Evolutionary conservation across 2,113 vertebrate species (phyloP).

Genomic region (Brachirus orientalis): DNA sequence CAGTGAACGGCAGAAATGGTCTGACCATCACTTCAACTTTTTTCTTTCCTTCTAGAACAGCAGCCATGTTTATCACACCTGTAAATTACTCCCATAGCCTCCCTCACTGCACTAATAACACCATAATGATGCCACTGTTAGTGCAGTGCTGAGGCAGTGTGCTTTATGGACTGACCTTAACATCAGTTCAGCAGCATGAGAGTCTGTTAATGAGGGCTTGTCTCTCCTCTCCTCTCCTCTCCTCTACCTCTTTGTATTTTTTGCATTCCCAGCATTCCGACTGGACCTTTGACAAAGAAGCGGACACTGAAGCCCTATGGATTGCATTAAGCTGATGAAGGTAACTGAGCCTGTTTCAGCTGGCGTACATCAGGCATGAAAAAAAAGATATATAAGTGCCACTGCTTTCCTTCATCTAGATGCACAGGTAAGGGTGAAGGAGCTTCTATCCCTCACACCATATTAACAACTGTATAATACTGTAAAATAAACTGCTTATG

Average conservation of each 20-base stretch:
- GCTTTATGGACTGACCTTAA: conserved; percentile 72
- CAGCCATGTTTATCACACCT: conserved; percentile 61
- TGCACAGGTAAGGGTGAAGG: conserved; percentile 26
- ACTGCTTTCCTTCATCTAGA: conserved; percentile 1
- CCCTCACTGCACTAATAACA: conserved; percentile 58
- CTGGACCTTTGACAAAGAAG: no score
- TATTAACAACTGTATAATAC: conserved; percentile 1
- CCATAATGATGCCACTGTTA: conserved; percentile 72
- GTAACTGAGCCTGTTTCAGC: conserved; percentile 55
- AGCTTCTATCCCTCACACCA: background rate
- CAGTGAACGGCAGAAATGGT: conserved; percentile 2
- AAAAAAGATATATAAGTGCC: no score
- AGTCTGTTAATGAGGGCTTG: conserved; percentile 63
- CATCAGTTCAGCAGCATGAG: conserved; percentile 71
- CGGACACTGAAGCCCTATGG: no score
- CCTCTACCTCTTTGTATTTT: no score
- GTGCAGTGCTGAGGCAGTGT: conserved; percentile 50
- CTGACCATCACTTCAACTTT: background rate
- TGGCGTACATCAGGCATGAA: conserved; percentile 41
- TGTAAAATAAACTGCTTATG: conserved; percentile 15
- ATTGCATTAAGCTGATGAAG: no score
- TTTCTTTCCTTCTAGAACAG: conserved; percentile 24
- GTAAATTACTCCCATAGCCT: conserved; percentile 47
- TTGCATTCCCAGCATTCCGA: no score
- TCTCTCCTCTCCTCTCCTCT: conserved; percentile 22